These are phyloP conservation scores for Oreochromis tanganicae DNA, from an alignment of 2,113 vertebrate genomes.

Conservation along the genomic window DNA sequence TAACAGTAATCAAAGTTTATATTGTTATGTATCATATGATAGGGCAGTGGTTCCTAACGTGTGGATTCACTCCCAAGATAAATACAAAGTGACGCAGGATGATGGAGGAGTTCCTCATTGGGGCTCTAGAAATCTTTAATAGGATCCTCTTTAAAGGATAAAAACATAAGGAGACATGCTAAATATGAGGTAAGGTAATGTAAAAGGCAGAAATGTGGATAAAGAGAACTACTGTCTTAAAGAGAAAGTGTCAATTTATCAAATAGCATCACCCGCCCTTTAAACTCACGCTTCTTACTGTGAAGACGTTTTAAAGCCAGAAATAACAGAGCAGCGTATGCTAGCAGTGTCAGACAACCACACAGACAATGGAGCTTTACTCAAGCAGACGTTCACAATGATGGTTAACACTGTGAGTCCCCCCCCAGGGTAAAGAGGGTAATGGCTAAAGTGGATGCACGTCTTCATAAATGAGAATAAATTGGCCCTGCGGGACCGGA, in stretches of 20 bases:
- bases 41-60: background rate
- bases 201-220: background rate
- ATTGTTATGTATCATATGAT: background rate
- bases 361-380: background rate
- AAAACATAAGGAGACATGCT: background rate
- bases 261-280: background rate
- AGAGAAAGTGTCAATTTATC: background rate
- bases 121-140: background rate
- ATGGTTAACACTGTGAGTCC: background rate
- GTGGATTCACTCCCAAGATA: background rate
- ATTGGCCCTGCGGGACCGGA: slow-evolving; percentile 28
- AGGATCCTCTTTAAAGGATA: background rate
- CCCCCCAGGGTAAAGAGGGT: background rate
- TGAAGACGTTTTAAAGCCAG: background rate
- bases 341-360: background rate
- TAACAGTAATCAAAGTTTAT: background rate
- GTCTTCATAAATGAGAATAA: slow-evolving; percentile 29
- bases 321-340: background rate
- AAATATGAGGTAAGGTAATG: background rate
- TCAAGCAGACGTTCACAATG: background rate
- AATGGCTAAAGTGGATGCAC: background rate
- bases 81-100: background rate
- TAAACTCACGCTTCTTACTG: background rate
- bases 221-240: background rate
- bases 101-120: background rate